Conservation (phyloP, 2,888 invertebrate species). For the Rhagonycha fulva region DNA sequence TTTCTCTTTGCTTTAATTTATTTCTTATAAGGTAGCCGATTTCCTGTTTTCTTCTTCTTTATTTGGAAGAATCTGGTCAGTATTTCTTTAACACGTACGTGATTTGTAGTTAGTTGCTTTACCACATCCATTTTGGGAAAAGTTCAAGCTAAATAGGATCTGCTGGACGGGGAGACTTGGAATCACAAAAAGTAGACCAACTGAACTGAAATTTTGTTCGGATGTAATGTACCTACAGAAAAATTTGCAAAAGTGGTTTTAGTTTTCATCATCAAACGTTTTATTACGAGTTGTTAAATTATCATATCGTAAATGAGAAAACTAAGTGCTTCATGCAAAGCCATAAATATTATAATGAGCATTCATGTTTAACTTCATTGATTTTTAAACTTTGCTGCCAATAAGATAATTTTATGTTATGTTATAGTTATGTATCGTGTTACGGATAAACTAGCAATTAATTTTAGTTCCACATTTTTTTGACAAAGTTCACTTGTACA, state of each 20-base stretch:
- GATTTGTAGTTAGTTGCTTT: neutral
- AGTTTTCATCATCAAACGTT: neutral
- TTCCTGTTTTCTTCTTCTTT: constrained; percentile 20
- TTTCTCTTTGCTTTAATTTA: constrained; percentile 14
- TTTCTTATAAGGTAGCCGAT: constrained; percentile 13
- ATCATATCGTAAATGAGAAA: neutral
- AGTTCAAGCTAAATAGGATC: neutral
- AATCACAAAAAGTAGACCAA: neutral
- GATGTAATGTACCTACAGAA: too few species aligned
- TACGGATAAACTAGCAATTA: neutral
- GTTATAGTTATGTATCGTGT: neutral
- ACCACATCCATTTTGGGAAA: neutral
- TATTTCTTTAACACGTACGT: neutral
- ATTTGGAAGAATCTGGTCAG: constrained; percentile 2
- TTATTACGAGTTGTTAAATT: neutral
- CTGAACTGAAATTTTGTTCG: neutral
- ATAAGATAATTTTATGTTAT: neutral
- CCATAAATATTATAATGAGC: neutral
- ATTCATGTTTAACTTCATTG: neutral
- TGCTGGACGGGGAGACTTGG: too few species aligned
- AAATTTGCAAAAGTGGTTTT: neutral
- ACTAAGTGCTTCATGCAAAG: neutral
- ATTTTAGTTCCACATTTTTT: neutral
- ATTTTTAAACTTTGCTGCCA: neutral
- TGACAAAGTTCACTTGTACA: neutral